A percentile compares a stretch with the other conserved stretches of the same genome.
Evolutionary conservation across 1,140 invertebrate species (phyloP).

Genomic region (Homalodisca vitripennis): DNA sequence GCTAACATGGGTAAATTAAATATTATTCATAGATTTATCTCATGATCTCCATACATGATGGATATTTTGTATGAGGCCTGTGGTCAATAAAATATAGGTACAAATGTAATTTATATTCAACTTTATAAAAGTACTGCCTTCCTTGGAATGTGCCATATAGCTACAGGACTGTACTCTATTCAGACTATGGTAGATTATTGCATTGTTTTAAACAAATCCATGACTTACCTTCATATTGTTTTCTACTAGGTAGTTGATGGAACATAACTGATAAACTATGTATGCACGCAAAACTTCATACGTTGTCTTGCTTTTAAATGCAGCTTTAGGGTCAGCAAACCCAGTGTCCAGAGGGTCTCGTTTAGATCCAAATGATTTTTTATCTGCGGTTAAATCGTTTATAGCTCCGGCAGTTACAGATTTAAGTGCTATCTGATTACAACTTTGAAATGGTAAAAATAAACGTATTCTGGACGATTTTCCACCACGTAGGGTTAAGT

Average conservation of each 20-base stretch:
- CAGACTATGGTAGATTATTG: too few relatives aligned
- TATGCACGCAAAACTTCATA: conserved; percentile 89
- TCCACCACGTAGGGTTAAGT: conserved; percentile 25
- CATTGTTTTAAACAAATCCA: neutral
- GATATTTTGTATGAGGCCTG: too few relatives aligned
- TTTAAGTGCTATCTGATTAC: conserved; percentile 41
- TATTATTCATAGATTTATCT: too few relatives aligned
- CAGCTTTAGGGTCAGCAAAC: conserved; percentile 77
- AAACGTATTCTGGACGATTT: conserved; percentile 28
- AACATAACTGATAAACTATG: conserved; percentile 91
- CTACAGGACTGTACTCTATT: too few relatives aligned
- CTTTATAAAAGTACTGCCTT: too few relatives aligned
- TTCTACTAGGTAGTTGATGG: conserved; percentile 85
- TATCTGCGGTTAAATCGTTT: conserved; percentile 24
- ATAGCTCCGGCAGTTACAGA: conserved; percentile 39
- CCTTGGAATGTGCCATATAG: too few relatives aligned
- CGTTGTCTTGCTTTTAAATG: conserved; percentile 94
- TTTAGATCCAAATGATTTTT: conserved; percentile 31
- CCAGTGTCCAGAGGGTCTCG: conserved; percentile 81
- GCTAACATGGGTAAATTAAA: too few relatives aligned
- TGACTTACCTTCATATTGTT: conserved; percentile 89
- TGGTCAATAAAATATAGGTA: too few relatives aligned
- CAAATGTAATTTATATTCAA: too few relatives aligned
- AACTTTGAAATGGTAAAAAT: conserved; percentile 37
- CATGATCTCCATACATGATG: too few relatives aligned